Evolutionary conservation across 2,888 invertebrate genomes (phyloP), one percentile per base, ranked within the genome.

Genomic region (Lepidochitona cinerea): DNA sequence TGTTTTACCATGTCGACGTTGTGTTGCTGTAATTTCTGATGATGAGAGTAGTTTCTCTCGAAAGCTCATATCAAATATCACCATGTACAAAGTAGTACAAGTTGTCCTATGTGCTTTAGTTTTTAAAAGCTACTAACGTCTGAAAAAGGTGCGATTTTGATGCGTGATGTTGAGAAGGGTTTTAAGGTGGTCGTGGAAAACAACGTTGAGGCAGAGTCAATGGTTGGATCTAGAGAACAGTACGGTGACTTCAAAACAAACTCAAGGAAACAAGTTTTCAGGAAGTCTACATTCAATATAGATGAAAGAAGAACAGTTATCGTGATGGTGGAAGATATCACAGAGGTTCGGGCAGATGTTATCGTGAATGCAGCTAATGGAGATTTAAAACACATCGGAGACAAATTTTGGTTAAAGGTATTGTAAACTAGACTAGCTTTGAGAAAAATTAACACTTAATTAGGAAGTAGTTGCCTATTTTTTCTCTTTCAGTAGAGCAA

Each of bases 351-450:
- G 0, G 81, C 79, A 33, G 85, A 85, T 74, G 85, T 75, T 9
- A 75, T 86, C n/a, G 83, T 85, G 6, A 86, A 83, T 78, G 82
- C 84, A 26, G 85, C 84, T 33, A 83, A 85, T 76, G 73, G 72
- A 52, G 78, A 75, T 33, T 70, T 86, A n/a, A 73, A 80, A 37
- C 85, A 86, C 75, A 66, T 69, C 53, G 83, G 83, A 12, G 78
- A 67, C 79, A 78, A 49, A 75, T 86, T 32, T 77, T 83, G 1
- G 52, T 75, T 36, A 81, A 81, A 76, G 86, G 86, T 85, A 72
- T n/a, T n/a, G n/a, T n/a, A n/a, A n/a, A n/a, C n/a, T n/a, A n/a
- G 26, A 26, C 2, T n/a, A 4, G 7, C n/a, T 49, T 49, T 23
- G 3, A 7, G 18, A 41, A 41, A 12, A 41, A 41, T 18, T 12